These are phyloP conservation scores for Chionodraco myersi DNA, from an alignment of 2,113 vertebrate genomes.

Conservation along the genomic window DNA sequence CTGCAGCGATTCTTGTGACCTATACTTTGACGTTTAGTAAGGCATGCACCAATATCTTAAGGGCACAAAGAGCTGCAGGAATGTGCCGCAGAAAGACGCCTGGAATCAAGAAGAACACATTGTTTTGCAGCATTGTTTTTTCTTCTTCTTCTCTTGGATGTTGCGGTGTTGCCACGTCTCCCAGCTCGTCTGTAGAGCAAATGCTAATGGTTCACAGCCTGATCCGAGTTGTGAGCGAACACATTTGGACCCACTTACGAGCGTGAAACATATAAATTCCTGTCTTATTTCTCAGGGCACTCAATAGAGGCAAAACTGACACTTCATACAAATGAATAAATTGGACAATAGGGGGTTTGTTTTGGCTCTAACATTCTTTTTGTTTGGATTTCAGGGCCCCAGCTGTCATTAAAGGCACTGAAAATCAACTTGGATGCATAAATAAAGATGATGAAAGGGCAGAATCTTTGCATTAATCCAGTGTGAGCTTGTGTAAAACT, in stretches of 20 bases:
- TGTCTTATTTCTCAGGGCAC: conserved; percentile 33
- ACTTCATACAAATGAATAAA: conserved; percentile 38
- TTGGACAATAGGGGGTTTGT: conserved; percentile 36
- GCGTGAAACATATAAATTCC: conserved; percentile 47
- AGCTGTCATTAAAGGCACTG: neutral
- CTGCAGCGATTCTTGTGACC: neutral
- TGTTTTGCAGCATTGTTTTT: conserved; percentile 15
- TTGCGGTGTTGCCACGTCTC: conserved; percentile 45
- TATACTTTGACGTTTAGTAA: conserved; percentile 22
- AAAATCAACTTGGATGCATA: neutral
- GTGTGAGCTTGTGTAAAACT: conserved; percentile 3
- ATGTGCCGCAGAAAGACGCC: neutral
- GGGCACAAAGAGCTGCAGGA: conserved; percentile 29
- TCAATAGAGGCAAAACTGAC: conserved; percentile 18
- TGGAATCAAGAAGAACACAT: conserved; percentile 4
- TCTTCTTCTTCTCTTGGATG: conserved; percentile 1
- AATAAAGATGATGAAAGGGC: conserved; percentile 29
- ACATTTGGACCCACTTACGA: conserved; percentile 72
- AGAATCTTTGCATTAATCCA: conserved; percentile 3
- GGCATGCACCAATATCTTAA: conserved; percentile 27
- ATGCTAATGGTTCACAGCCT: conserved; percentile 70
- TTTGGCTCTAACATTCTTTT: conserved; percentile 26
- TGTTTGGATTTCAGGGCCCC: conserved; percentile 20
- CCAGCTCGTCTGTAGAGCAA: conserved; percentile 20
- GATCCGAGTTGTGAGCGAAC: conserved; percentile 17